Evolutionary conservation across 2,797 vertebrate species (phyloP), one percentile per base, ranked within the genome.

Genomic region (Petrocephalus schoutedeni): DNA sequence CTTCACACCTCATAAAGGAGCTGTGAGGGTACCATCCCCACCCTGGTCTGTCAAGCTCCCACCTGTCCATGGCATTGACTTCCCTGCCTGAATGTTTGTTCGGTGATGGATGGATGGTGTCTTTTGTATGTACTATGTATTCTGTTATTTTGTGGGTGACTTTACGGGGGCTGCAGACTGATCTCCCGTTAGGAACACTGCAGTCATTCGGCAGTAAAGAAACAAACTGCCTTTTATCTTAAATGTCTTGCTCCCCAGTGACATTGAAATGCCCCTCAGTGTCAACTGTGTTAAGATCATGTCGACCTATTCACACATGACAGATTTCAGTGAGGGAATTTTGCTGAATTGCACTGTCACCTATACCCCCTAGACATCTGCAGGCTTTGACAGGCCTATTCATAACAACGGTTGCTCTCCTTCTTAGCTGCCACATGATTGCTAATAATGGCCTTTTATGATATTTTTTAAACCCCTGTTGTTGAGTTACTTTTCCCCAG

Each of bases 171-270:
- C 83, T 28, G 28, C 19, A 56, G 21, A n/a, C 10, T 32, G 21
- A 54, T 56, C 53, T 85, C 51, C 71, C 3, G 19, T 21, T 21
- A 21, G n/a, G 36, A 36, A 77, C 6, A 14, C 6, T 36, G 28
- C 10, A 64, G 84, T 53, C 59, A 53, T 88, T 85, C 41, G 41
- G 61, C 82, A 56, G 41, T 67, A 85, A 88, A 64, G 14, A 5
- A 85, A 84, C n/a, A 51, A 85, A 61, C 10, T 49, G 36, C 23
- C 57, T 36, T 85, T 85, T 51, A 32, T 0, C 64, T 28, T 32
- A 71, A 36, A 16, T 12, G 7, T 49, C 59, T 28, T 64, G n/a
- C 49, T 82, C 21, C 12, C 56, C 12, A 23, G 14, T 36, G 32
- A 54, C 28, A 51, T 80, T 80, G 53, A 85, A 67, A 67, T 28